Evolutionary conservation across 2,888 invertebrate genomes (phyloP), one percentile per base, ranked within the genome.

Genomic region (Ganaspis brasiliensis): DNA sequence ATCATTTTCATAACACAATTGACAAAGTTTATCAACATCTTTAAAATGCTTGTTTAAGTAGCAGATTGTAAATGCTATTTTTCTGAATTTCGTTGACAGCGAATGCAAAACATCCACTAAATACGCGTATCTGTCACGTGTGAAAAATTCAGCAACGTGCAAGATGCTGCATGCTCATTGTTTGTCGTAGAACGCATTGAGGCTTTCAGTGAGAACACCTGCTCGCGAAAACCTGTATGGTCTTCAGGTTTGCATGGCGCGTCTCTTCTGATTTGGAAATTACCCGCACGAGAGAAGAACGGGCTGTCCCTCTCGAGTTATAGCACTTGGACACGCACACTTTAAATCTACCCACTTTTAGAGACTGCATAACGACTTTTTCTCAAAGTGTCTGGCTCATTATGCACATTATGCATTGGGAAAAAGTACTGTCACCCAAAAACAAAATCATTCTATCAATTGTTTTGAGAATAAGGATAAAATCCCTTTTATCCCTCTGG

Each of bases 231-330:
- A 67, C 40, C 67, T 67, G 67, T 67, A 67, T 67, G n/a, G n/a
- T 67, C 40, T 67, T 14, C 63, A 67, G 45, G 63, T 67, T 67
- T 74, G 67, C 67, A 67, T 24, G 74, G 55, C 67, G 24, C 37
- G 75, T 59, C 71, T 57, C 75, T 70, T 75, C 31, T 57, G 75
- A 75, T 75, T 75, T 71, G 57, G 59, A 75, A 75, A 75, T 75
- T 75, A 75, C 71, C 75, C 71, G 75, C 71, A 75, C 75, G 70
- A 67, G 70, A 67, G 67, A 67, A 45, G 67, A 67, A 67, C 63
- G n/a, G 19, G 75, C 70, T 77, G 77, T 76, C 77, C 67, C 73
- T 35, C 72, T 77, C 72, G 77, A 74, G 75, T 76, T 78, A 73
- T 77, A 24, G 24, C 55, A 35, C 40, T 56, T 59, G 19, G 16